Conservation (phyloP, 2,113 vertebrate genomes). For the Carettochelys insculpta region DNA sequence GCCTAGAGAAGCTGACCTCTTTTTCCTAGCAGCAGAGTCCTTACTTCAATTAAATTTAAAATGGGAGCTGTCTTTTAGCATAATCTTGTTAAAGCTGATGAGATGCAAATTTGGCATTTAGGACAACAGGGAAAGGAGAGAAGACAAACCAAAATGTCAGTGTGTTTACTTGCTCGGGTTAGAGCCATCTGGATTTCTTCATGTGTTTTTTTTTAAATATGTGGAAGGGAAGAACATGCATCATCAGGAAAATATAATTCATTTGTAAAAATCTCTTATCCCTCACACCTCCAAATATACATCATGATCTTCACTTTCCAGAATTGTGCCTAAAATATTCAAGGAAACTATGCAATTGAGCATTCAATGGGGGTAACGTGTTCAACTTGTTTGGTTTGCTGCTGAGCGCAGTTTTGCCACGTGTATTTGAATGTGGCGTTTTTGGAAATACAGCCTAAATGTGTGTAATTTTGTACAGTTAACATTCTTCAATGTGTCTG, state of each 20-base stretch:
- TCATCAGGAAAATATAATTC: background rate
- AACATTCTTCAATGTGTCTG: accelerated
- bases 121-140: background rate
- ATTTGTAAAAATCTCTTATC: background rate
- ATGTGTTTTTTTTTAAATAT: background rate
- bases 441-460: background rate
- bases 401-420: background rate
- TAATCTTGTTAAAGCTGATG: background rate
- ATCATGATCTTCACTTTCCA: background rate
- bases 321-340: background rate
- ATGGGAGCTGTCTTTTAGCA: background rate
- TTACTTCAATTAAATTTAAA: background rate
- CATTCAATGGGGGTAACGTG: background rate
- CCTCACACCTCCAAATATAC: background rate
- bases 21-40: background rate
- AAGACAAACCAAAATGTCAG: background rate
- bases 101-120: background rate
- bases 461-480: background rate
- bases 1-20: background rate
- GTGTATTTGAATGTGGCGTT: background rate
- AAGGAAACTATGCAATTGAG: background rate
- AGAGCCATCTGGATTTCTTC: background rate
- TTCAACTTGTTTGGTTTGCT: background rate
- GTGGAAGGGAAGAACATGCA: background rate
- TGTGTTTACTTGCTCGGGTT: background rate